Base-by-base conservation (phyloP, 2,113 vertebrate species). In the Myodes glareolus region DNA sequence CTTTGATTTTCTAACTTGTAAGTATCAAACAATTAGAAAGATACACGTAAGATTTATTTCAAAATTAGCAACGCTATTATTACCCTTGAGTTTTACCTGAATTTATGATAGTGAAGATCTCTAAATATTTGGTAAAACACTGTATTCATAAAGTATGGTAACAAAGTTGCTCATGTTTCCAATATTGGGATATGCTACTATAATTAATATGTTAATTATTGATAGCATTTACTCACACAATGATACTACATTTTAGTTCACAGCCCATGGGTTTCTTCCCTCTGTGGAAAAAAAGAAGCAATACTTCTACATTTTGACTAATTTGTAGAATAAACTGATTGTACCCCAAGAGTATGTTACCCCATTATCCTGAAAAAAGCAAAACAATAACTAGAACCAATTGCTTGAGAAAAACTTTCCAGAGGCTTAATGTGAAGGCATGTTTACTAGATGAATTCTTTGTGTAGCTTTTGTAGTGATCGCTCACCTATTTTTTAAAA, bases 1-100 rank as follows among this genome's bases (percentile, higher is more conserved):
- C 27, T 96, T 88, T 36, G 68, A 58, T 95, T 93, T 90, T 65
- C 88, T 61, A 96, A 81, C 68, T 95, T 94, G 29, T 95, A 42
- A 97, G 86, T 3, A 45, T 94, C n/a, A 90, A 72, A 39, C 27
- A 85, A 88, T 95, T 96, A 63, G 89, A 65, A 55, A 68, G 81
- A 36, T 78, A 75, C 39, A 29, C 81, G n/a, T 50, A 78, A 90
- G 92, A 47, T 72, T 50, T 7, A 63, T 95, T 92, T 88, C 73
- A 33, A 89, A 92, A 91, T 87, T 21, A 58, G 9, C 13, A 82
- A 36, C 16, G 80, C 4, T 75, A 3, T 63, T 63, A 31, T 91
- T 95, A 61, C 29, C 21, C 21, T 42, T 86, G 73, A 94, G 21
- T 86, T 92, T 93, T 95, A 76, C n/a, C 14, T 50, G 81, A 19